phyloP scores from a whole-genome alignment of 2,888 invertebrate species.

The Pomacea canaliculata region DNA sequence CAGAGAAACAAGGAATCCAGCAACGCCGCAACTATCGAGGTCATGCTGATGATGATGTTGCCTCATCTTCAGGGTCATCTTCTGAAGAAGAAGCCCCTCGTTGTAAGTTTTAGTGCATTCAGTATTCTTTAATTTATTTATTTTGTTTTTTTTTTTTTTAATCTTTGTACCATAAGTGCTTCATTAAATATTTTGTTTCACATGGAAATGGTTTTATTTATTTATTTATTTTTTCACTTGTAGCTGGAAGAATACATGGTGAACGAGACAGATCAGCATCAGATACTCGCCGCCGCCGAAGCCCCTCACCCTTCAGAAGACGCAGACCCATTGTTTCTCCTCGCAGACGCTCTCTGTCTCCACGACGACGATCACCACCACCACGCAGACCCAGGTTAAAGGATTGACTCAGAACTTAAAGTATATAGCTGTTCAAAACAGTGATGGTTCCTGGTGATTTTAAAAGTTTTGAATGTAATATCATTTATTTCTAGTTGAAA shows the following conservation, averaged over 20 bases:
- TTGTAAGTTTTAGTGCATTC: not conserved
- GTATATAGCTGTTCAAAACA: too few species aligned
- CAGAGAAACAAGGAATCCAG: slow-evolving; percentile 53
- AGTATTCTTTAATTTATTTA: not conserved
- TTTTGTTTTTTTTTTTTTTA: not conserved
- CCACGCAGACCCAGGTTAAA: slow-evolving; percentile 28
- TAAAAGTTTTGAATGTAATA: too few species aligned
- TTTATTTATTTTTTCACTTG: not conserved
- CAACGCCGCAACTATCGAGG: slow-evolving; percentile 57
- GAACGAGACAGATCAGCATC: slow-evolving; percentile 9
- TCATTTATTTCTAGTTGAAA: too few species aligned
- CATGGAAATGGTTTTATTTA: too few species aligned
- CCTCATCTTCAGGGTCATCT: slow-evolving; percentile 48
- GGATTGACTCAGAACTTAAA: too few species aligned
- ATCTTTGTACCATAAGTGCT: not conserved
- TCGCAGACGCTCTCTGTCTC: slow-evolving; percentile 39
- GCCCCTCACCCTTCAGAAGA: slow-evolving; percentile 40
- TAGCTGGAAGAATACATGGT: not conserved
- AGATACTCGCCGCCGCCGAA: slow-evolving; percentile 10
- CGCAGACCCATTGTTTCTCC: slow-evolving; percentile 37
- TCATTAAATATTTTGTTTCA: not conserved
- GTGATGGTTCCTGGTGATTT: too few species aligned
- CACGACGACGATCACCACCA: slow-evolving; percentile 34
- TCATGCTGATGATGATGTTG: slow-evolving; percentile 50
- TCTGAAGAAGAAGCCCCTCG: slow-evolving; percentile 37